Conservation (phyloP, 2,888 invertebrate genomes). For the Perithous albicinctus region DNA sequence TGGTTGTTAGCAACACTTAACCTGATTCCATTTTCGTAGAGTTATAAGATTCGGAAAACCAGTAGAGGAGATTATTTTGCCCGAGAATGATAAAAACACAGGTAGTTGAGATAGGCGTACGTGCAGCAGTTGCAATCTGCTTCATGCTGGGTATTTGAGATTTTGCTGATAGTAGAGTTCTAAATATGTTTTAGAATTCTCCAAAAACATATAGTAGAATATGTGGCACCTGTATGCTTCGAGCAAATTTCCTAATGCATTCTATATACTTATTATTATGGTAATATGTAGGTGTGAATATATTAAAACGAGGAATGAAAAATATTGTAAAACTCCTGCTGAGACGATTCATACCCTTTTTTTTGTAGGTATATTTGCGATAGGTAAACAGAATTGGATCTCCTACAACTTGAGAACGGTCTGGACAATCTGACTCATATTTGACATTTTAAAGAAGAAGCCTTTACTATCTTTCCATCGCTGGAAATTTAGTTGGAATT, state of each 20-base stretch:
- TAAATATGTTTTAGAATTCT: no score
- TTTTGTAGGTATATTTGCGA: no score
- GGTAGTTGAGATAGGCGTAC: slow-evolving; percentile 10
- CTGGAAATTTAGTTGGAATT: no score
- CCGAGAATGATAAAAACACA: slow-evolving; percentile 34
- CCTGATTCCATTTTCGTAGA: slow-evolving; percentile 42
- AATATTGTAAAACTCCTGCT: no score
- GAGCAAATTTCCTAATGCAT: slow-evolving; percentile 33
- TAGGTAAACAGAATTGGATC: no score
- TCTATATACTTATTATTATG: background rate
- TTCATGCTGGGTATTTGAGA: slow-evolving; percentile 3
- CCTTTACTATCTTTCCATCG: no score
- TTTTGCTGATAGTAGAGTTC: slow-evolving; percentile 35
- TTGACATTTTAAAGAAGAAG: no score
- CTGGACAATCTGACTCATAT: no score
- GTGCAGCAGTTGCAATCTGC: slow-evolving; percentile 1
- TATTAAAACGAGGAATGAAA: no score
- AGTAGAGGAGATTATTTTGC: slow-evolving; percentile 23
- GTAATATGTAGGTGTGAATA: no score
- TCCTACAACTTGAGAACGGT: no score
- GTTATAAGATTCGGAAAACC: slow-evolving; percentile 58
- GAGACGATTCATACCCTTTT: no score
- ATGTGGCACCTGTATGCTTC: slow-evolving; percentile 28
- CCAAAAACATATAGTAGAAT: slow-evolving; percentile 8
- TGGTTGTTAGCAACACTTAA: slow-evolving; percentile 50